phyloP scores from a whole-genome alignment of 2,113 vertebrate genomes.

The Bothrops jararaca region DNA sequence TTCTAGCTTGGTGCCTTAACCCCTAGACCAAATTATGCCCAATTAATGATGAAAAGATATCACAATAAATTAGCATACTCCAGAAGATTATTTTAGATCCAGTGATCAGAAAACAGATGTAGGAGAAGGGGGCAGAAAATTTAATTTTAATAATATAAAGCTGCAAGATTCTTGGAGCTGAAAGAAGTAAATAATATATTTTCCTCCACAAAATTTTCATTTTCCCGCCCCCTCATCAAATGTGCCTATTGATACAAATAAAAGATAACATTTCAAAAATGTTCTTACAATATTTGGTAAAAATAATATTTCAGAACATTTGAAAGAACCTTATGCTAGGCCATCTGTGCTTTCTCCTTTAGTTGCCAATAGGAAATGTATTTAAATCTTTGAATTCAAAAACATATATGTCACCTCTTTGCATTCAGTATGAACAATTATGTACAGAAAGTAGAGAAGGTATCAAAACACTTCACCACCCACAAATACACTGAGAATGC shows the following conservation, averaged over 20 bases:
- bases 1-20: too few relatives aligned
- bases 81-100: constrained; percentile 21
- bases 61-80: constrained; percentile 47
- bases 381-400: not conserved
- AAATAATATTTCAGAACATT: not conserved
- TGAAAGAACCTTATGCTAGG: not conserved
- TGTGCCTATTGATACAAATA: constrained; percentile 1
- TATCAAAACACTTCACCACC: not conserved
- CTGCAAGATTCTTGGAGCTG: not conserved
- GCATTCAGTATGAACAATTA: not conserved
- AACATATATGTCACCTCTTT: not conserved
- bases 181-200: not conserved
- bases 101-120: not conserved
- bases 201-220: not conserved
- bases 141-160: not conserved
- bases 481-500: not conserved
- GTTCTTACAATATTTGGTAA: constrained; percentile 11
- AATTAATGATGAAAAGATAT: constrained; percentile 49
- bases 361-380: not conserved
- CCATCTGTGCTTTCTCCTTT: constrained; percentile 44
- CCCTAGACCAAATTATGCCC: constrained; percentile 4
- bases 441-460: not conserved
- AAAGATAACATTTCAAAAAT: not conserved
- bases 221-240: not conserved
- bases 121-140: not conserved